phyloP scores from a whole-genome alignment of 2,888 invertebrate genomes.

The Periphyllus acericola region DNA sequence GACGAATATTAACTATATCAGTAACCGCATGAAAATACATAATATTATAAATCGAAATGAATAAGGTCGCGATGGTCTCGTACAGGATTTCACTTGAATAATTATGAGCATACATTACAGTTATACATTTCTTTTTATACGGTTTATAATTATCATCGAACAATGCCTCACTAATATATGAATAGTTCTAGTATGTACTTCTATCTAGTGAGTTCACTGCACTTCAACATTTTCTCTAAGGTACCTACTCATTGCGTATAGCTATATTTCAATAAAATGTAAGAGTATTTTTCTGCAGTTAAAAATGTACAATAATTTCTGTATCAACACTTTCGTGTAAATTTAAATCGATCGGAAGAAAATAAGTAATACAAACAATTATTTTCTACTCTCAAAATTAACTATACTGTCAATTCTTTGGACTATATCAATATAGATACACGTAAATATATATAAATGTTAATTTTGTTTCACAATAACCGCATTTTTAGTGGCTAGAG shows the following conservation, averaged over 20 bases:
- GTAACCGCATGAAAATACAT: conserved; percentile 19
- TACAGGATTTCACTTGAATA: conserved; percentile 29
- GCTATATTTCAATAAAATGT: neutral
- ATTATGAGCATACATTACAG: neutral
- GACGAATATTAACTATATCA: neutral
- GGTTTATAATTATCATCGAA: conserved; percentile 30
- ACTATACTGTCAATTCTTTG: neutral
- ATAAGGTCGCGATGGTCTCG: conserved; percentile 10
- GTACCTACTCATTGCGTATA: neutral
- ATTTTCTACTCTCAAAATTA: neutral
- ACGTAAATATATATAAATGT: neutral
- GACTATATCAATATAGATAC: neutral
- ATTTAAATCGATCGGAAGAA: neutral
- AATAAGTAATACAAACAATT: neutral
- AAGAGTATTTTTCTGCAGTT: neutral
- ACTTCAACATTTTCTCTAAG: conserved; percentile 8
- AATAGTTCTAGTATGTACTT: conserved; percentile 3
- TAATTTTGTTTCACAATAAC: neutral
- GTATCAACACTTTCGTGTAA: neutral
- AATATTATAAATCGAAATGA: conserved; percentile 22
- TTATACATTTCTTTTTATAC: conserved; percentile 18
- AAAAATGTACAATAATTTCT: neutral
- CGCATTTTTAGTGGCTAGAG: neutral
- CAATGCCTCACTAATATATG: conserved; percentile 38
- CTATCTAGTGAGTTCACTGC: neutral